A percentile compares a stretch with the other conserved stretches of the same genome.
These are phyloP conservation scores for Acanthaster planci DNA, from an alignment of 35 echinoderm and acorn worm species.

Conservation along the genomic window DNA sequence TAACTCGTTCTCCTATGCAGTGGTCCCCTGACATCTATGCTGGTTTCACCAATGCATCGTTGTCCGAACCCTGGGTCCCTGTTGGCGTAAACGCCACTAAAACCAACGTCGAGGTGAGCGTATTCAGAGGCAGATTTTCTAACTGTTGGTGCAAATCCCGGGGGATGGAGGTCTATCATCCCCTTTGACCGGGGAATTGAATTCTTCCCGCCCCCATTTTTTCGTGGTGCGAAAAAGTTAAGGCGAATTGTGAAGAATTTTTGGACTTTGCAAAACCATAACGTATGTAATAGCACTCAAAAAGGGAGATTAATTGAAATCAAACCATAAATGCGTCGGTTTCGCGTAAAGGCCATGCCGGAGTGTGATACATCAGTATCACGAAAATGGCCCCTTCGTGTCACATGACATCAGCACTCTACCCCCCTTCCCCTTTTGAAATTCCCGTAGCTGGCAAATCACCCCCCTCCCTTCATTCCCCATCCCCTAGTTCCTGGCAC, in stretches of 20 bases:
- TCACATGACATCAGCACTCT: too few species aligned
- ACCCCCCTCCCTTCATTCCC: too few species aligned
- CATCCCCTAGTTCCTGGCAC: too few species aligned
- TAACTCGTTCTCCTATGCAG: slow-evolving; percentile 49
- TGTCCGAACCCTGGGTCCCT: background rate
- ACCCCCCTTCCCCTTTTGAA: too few species aligned
- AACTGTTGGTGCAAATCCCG: too few species aligned
- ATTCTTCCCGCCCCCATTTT: background rate
- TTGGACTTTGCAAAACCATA: background rate
- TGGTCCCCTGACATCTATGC: slow-evolving; percentile 29
- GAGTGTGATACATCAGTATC: too few species aligned
- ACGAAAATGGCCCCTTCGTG: too few species aligned
- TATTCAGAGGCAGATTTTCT: background rate
- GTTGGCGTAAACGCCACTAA: background rate
- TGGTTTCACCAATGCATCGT: slow-evolving; percentile 26
- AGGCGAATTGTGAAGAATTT: background rate
- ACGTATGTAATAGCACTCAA: background rate
- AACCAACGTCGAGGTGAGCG: background rate
- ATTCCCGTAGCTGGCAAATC: too few species aligned
- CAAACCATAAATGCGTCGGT: too few species aligned
- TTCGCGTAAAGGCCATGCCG: too few species aligned
- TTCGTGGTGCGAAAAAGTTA: background rate
- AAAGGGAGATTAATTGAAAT: too few species aligned
- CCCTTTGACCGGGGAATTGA: background rate
- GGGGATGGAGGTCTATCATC: too few species aligned